Percentiles rank a stretch among this genome's conserved stretches.
Conservation (phyloP, 2,113 vertebrate genomes). For the Poeciliopsis occidentalis region DNA sequence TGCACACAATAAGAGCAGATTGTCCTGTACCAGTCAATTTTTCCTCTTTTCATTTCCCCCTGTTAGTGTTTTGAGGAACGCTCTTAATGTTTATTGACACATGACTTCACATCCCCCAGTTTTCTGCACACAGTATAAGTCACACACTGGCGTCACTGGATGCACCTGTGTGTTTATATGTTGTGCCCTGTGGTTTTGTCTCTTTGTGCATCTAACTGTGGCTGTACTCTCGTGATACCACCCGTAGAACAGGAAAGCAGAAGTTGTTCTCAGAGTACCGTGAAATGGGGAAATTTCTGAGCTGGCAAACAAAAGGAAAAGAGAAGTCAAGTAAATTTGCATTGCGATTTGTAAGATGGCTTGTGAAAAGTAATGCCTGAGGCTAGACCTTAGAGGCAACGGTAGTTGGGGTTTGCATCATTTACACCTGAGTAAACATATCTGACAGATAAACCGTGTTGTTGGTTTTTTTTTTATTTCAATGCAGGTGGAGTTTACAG, state of each 20-base stretch:
- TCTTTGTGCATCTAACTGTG: constrained; percentile 15
- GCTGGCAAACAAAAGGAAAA: constrained; percentile 65
- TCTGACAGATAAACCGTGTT: background rate
- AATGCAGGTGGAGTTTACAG: background rate
- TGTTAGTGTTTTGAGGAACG: constrained; percentile 59
- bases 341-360: constrained; percentile 46
- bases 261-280: constrained; percentile 41
- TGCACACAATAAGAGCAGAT: constrained; percentile 1
- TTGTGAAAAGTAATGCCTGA: constrained; percentile 45
- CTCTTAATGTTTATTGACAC: constrained; percentile 34
- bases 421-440: constrained; percentile 51
- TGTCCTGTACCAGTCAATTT: background rate
- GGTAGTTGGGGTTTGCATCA: constrained; percentile 11
- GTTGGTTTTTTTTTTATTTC: background rate
- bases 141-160: background rate
- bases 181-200: constrained; percentile 4
- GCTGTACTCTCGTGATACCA: constrained; percentile 8
- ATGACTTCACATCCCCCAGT: background rate
- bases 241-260: constrained; percentile 63
- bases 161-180: constrained; percentile 17
- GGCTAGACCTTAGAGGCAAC: constrained; percentile 32
- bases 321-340: constrained; percentile 69
- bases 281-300: constrained; percentile 60
- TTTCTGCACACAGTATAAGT: background rate
- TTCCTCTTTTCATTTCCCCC: constrained; percentile 43